Base-by-base conservation (phyloP, 2,888 invertebrate species). In the Chaetogeoica ovagalla region DNA sequence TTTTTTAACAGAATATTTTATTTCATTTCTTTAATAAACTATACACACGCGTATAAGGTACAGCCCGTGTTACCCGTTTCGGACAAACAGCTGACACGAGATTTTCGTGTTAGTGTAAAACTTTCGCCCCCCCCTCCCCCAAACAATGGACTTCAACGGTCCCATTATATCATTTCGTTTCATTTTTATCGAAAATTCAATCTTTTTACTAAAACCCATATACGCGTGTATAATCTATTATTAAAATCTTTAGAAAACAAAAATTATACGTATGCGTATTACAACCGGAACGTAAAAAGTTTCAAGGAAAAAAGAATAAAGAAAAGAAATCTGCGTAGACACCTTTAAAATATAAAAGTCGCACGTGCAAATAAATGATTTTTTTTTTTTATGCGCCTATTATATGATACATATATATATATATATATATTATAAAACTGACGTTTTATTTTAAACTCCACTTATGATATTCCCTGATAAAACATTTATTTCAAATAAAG, bases 121-220 rank as follows among this genome's bases (percentile, higher is more conserved):
- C 63, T 55, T 63, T 62, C 48, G 1, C n/a, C 43, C 13, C 15
- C 30, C 19, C 48, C 0, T 13, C 43, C 13, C 15, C 30, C 19
- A 62, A 63, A 73, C 73, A 63, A 63, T 73, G 52, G 52, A 73
- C 52, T 63, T 62, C n/a, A 37, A 73, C 73, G 52, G 73, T 73
- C 13, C 30, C 30, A 62, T 48, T 30, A 30, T 72, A 73, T 73
- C 30, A 63, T 52, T 63, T 73, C 30, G 60, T 60, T 72, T 48
- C 30, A 30, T 72, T 72, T 72, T 72, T 30, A 73, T 73, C 63
- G 23, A 21, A 37, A 63, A 73, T 23, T 63, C 17, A 52, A 73
- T 73, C 73, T 52, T 17, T 5, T n/a, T 21, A 66, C 48, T 48
- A 19, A 62, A 63, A 63, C 73, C 15, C 17, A 63, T 55, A 52